Conservation (phyloP, 2,888 invertebrate species). For the Pediacus dermestoides region DNA sequence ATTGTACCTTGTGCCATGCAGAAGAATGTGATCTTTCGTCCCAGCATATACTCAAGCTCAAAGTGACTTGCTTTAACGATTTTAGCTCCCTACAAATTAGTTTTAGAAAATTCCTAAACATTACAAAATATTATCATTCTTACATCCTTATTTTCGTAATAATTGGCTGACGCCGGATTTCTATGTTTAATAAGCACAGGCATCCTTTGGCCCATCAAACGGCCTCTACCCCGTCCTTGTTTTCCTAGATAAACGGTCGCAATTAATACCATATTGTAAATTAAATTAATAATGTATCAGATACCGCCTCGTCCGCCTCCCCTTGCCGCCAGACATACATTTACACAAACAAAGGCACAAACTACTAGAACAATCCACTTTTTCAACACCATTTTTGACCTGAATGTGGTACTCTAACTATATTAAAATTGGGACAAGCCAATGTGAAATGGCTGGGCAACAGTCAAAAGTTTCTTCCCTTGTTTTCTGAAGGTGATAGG, state of each 20-base stretch:
- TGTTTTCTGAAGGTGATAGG: too few species aligned
- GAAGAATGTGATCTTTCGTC: slow-evolving; percentile 71
- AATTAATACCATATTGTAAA: slow-evolving; percentile 5
- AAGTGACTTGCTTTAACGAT: slow-evolving; percentile 69
- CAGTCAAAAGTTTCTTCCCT: too few species aligned
- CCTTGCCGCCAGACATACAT: too few species aligned
- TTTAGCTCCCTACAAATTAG: slow-evolving; percentile 59
- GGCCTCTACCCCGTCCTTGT: slow-evolving; percentile 46
- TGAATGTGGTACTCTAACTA: too few species aligned
- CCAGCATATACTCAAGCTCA: slow-evolving; percentile 69
- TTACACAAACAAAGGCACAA: background rate
- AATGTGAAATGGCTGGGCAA: too few species aligned
- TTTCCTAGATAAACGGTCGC: slow-evolving; percentile 29
- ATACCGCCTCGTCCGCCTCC: slow-evolving; percentile 5
- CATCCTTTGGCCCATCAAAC: slow-evolving; percentile 52
- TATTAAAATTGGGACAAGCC: too few species aligned
- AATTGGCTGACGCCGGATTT: slow-evolving; percentile 57
- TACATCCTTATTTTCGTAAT: slow-evolving; percentile 65
- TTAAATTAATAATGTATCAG: background rate
- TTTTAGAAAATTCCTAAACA: slow-evolving; percentile 4
- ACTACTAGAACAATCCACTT: background rate
- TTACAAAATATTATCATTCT: slow-evolving; percentile 37
- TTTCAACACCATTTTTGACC: slow-evolving; percentile 7
- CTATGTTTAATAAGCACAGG: slow-evolving; percentile 57
- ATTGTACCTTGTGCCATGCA: slow-evolving; percentile 63